These are phyloP conservation scores for Calameuta idolon DNA, from an alignment of 2,888 invertebrate genomes.

Conservation along the genomic window DNA sequence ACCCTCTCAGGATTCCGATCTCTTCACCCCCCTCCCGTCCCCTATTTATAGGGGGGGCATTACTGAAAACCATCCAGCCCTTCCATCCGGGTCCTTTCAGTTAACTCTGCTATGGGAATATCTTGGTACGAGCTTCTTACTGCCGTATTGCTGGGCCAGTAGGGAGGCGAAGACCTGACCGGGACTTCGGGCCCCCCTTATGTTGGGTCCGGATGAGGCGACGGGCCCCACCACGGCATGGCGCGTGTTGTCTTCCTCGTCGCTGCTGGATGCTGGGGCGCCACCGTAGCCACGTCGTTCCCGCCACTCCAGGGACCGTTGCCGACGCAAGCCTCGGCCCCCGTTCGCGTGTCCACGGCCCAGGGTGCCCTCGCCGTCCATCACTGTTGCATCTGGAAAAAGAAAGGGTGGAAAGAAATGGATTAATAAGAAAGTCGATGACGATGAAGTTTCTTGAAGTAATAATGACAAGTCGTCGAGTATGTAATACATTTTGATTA, in stretches of 20 bases:
- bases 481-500: neutral
- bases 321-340: constrained; percentile 67
- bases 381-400: constrained; percentile 55
- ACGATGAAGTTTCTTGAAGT: neutral
- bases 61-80: neutral
- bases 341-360: constrained; percentile 60
- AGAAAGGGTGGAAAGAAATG: neutral
- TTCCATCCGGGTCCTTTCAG: neutral
- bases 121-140: constrained; percentile 33
- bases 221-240: constrained; percentile 51
- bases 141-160: constrained; percentile 54
- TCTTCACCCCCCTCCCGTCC: too few species aligned
- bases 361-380: constrained; percentile 59
- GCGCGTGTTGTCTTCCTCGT: constrained; percentile 54
- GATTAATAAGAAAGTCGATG: neutral
- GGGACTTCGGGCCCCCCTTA: constrained; percentile 52
- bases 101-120: neutral
- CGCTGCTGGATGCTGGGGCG: constrained; percentile 64
- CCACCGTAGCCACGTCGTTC: constrained; percentile 73
- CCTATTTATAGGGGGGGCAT: neutral
- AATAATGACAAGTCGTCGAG: neutral
- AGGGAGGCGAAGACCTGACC: constrained; percentile 55
- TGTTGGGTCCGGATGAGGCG: constrained; percentile 24
- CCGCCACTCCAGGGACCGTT: constrained; percentile 72
- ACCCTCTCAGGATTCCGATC: neutral